Conservation (phyloP, 2,113 vertebrate genomes). For the Tympanuchus pallidicinctus region DNA sequence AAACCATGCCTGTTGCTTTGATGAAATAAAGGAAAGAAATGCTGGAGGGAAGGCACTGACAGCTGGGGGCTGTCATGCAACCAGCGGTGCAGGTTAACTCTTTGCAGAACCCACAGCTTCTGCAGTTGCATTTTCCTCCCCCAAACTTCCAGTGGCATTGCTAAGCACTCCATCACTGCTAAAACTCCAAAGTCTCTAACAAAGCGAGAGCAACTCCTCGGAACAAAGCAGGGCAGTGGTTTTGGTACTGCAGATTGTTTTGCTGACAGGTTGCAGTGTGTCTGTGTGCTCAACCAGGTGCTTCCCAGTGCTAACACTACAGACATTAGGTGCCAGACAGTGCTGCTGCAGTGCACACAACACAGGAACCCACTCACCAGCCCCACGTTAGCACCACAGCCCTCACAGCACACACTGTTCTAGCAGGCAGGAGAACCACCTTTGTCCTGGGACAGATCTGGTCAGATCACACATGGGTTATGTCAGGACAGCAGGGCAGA, state of each 20-base stretch:
- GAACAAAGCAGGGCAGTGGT: background rate
- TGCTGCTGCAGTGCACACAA: background rate
- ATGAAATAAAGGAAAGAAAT: slow-evolving; percentile 60
- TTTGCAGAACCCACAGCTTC: background rate
- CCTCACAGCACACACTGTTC: background rate
- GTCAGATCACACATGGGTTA: background rate
- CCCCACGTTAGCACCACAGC: background rate
- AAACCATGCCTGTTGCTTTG: slow-evolving; percentile 63
- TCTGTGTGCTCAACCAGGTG: background rate
- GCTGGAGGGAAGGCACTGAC: slow-evolving; percentile 53
- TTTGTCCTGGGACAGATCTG: background rate
- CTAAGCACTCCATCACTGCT: background rate
- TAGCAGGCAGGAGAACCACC: background rate
- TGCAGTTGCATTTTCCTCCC: background rate
- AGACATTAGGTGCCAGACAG: background rate
- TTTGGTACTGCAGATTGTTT: background rate
- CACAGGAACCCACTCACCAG: background rate
- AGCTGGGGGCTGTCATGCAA: slow-evolving; percentile 52
- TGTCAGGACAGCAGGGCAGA: background rate
- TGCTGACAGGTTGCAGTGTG: slow-evolving; percentile 2
- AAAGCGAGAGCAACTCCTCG: background rate
- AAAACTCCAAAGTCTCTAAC: background rate
- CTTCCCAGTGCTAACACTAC: background rate
- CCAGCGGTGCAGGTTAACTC: slow-evolving; percentile 51
- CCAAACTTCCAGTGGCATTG: background rate